A percentile compares a stretch with the other conserved stretches of the same genome.
Conservation (phyloP, 1,140 invertebrate genomes). For the Drosophila sturtevanti region DNA sequence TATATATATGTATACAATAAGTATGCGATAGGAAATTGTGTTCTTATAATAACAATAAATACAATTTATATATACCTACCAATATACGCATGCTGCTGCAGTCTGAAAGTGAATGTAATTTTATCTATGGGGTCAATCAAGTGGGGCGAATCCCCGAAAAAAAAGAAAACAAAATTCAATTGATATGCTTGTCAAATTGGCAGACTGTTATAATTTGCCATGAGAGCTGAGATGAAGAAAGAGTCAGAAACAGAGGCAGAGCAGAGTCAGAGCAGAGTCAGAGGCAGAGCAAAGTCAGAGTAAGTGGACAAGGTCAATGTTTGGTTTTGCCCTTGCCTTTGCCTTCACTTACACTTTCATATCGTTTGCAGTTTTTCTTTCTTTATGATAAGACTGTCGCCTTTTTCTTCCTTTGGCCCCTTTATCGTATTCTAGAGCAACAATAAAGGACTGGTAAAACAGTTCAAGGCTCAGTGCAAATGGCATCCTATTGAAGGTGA, state of each 20-base stretch:
- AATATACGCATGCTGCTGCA: conserved; percentile 14
- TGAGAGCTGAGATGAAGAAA: conserved; percentile 30
- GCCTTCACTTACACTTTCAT: conserved; percentile 25
- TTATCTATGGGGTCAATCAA: conserved; percentile 55
- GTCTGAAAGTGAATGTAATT: conserved; percentile 21
- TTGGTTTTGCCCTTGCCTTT: conserved; percentile 9
- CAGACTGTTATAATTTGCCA: conserved; percentile 70
- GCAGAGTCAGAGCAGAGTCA: background rate
- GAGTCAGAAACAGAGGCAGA: background rate
- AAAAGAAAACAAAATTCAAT: conserved; percentile 52
- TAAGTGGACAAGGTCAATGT: conserved; percentile 39
- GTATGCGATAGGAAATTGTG: conserved; percentile 25
- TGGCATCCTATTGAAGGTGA: conserved; percentile 29
- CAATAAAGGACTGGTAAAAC: conserved; percentile 35
- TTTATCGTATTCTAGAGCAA: background rate
- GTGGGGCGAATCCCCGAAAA: conserved; percentile 13
- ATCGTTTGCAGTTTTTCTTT: conserved; percentile 38
- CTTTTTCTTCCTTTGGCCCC: too few relatives aligned
- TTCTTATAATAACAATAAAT: conserved; percentile 61
- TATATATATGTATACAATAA: too few relatives aligned
- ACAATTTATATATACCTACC: conserved; percentile 50
- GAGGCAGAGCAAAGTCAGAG: background rate
- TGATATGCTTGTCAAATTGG: conserved; percentile 68
- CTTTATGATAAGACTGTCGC: background rate
- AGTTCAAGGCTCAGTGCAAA: conserved; percentile 44